phyloP scores from a whole-genome alignment of 2,113 vertebrate genomes.

The Sinocyclocheilus maitianheensis region DNA sequence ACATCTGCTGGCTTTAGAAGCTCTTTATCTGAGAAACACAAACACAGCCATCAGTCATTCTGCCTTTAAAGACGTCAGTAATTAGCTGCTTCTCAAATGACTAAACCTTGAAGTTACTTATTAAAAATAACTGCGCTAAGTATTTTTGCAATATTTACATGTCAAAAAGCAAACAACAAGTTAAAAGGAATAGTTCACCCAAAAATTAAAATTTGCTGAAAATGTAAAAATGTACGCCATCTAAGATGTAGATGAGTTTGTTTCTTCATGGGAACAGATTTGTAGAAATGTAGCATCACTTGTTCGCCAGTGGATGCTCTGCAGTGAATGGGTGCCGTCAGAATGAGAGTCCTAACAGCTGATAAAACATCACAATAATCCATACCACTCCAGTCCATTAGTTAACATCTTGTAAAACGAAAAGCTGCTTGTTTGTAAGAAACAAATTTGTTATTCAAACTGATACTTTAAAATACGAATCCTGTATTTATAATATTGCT shows the following conservation, averaged over 20 bases:
- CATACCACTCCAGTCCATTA: too few relatives aligned
- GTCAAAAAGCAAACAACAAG: neutral
- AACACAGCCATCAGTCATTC: neutral
- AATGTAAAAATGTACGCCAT: neutral
- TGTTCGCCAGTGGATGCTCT: neutral
- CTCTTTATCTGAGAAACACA: slow-evolving; percentile 83
- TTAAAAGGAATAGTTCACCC: neutral
- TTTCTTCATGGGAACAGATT: neutral
- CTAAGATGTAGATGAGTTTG: neutral
- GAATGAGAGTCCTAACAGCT: too few relatives aligned
- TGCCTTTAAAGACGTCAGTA: neutral
- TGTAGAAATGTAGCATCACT: neutral
- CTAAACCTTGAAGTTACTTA: neutral
- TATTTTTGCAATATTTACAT: slow-evolving; percentile 1
- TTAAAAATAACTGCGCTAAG: neutral
- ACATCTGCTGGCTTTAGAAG: slow-evolving; percentile 91
- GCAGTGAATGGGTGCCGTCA: neutral
- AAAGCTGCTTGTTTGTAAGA: too few relatives aligned
- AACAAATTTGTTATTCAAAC: too few relatives aligned
- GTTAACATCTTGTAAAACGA: too few relatives aligned
- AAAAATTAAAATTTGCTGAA: neutral
- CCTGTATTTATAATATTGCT: too few relatives aligned
- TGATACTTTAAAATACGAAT: too few relatives aligned
- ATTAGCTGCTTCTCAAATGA: neutral
- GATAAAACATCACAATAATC: too few relatives aligned